Evolutionary conservation across 2,797 vertebrate species (phyloP), one percentile per base, ranked within the genome.

Genomic region (Orestias chungarensis): DNA sequence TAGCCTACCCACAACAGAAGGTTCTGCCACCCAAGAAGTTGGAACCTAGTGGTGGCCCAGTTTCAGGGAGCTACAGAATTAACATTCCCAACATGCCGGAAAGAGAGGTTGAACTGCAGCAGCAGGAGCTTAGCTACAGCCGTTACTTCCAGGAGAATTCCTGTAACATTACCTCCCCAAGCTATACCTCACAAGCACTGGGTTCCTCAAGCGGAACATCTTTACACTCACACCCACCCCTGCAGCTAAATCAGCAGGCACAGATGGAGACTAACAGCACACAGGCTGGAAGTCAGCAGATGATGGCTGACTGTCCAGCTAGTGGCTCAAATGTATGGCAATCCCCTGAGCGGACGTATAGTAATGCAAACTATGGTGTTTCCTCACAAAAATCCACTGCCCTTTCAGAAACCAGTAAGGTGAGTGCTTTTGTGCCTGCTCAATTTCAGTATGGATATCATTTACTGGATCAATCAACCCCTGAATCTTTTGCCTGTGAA

Each of bases 141-240:
- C 94, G 94, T 82, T 95, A 95, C 91, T 96, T 96, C 87, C 94
- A 95, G 47, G 96, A 98, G 72, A 76, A 92, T 43, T 49, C 94
- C 59, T 66, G 95, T n/a, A 90, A 94, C 93, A 94, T 94, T 87
- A 96, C 93, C 93, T 94, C 97, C 75, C 80, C 91, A 93, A 95
- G 88, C 89, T 96, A 94, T 97, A 98, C 97, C 97, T 98, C 97
- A 96, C 95, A 95, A 66, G 76, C 94, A 70, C 84, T 94, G 79
- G 84, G 91, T 49, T 84, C 93, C 8, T 83, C 93, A 68, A 89
- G 92, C 77, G 94, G 86, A 83, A 83, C 88, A 10, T 80, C 92
- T 75, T 83, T 91, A 14, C 92, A 86, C 78, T 94, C 88, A 7
- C 87, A 88, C 75, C 92, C 91, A 46, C 64, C 93, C 38, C 79